These are phyloP conservation scores for Apostichopus parvimensis DNA, from an alignment of 35 echinoderm and acorn worm species.

Conservation along the genomic window DNA sequence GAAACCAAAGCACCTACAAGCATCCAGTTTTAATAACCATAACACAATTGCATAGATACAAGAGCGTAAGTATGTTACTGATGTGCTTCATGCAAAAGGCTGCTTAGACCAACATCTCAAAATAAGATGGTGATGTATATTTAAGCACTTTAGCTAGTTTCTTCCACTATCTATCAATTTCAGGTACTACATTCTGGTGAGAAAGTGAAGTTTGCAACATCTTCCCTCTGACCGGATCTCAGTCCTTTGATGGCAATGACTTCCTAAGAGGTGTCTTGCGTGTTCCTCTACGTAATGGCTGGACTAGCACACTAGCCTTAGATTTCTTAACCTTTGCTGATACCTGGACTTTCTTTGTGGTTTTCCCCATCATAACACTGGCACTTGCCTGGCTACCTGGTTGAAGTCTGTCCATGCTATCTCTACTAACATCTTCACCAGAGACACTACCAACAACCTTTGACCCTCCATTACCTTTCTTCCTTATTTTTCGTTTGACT, in stretches of 20 bases:
- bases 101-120: too few species aligned
- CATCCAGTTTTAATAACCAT: too few species aligned
- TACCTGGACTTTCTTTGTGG: neutral
- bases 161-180: neutral
- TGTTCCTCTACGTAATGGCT: slow-evolving; percentile 15
- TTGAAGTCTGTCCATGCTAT: neutral
- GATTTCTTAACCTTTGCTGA: neutral
- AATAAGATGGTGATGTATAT: too few species aligned
- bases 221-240: neutral
- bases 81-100: too few species aligned
- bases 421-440: neutral
- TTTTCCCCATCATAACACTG: neutral
- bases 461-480: neutral
- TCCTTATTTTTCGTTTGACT: neutral
- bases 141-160: too few species aligned
- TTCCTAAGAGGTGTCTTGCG: slow-evolving; percentile 33
- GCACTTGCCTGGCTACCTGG: neutral
- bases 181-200: neutral
- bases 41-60: too few species aligned
- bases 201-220: neutral
- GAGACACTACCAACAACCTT: neutral
- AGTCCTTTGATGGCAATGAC: neutral
- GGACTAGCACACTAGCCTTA: neutral
- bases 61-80: too few species aligned
- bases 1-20: too few species aligned